These are phyloP conservation scores for Aporophyla lueneburgensis DNA, from an alignment of 2,888 invertebrate genomes.

Conservation along the genomic window DNA sequence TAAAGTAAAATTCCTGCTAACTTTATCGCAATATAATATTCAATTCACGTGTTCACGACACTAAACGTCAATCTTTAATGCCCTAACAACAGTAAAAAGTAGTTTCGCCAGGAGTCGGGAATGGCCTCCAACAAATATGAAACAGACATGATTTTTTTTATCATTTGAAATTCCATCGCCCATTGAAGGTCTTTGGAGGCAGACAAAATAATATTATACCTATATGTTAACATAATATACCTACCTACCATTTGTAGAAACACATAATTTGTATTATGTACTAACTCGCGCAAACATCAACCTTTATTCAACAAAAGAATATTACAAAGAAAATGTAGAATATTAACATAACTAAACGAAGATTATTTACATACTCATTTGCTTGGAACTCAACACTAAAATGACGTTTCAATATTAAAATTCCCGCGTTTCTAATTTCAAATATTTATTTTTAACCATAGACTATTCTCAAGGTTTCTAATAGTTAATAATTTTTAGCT, in stretches of 20 bases:
- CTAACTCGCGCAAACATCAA: slow-evolving; percentile 1
- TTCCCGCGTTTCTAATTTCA: not conserved
- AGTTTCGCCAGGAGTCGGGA: not conserved
- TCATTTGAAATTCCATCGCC: slow-evolving; percentile 40
- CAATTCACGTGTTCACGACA: not conserved
- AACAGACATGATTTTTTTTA: slow-evolving; percentile 19
- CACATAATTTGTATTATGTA: slow-evolving; percentile 12
- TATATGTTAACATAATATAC: not conserved
- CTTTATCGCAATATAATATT: not conserved
- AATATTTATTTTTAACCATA: not conserved
- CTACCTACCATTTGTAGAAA: slow-evolving; percentile 16
- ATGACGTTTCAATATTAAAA: slow-evolving; percentile 15
- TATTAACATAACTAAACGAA: slow-evolving; percentile 28
- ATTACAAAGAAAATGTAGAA: slow-evolving; percentile 30
- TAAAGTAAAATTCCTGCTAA: not conserved
- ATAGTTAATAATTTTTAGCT: not conserved
- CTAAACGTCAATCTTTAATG: not conserved
- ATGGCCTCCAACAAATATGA: slow-evolving; percentile 31
- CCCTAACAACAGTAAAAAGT: slow-evolving; percentile 10
- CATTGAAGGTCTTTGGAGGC: slow-evolving; percentile 27
- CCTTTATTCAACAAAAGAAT: slow-evolving; percentile 31
- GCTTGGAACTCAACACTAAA: slow-evolving; percentile 15
- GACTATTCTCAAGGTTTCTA: not conserved
- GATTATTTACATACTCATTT: slow-evolving; percentile 21
- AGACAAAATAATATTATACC: slow-evolving; percentile 7